Conservation (phyloP, 2,113 vertebrate species). For the Ophthalmotilapia sp. region DNA sequence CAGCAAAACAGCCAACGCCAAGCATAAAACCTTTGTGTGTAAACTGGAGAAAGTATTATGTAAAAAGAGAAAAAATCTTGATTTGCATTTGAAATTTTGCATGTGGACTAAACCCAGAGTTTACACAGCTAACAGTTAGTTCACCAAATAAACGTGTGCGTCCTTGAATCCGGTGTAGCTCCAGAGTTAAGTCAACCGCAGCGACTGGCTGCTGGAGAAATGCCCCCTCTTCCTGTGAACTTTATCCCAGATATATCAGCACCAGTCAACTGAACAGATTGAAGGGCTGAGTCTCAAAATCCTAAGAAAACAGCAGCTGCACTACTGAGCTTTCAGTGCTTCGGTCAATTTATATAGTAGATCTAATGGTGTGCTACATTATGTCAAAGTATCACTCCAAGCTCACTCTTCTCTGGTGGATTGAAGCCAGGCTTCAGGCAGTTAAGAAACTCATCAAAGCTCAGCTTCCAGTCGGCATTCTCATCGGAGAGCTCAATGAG, state of each 20-base stretch:
- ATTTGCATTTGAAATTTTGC: background rate
- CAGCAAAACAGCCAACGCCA: background rate
- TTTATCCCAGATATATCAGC: slow-evolving; percentile 26
- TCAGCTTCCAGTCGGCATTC: slow-evolving; percentile 98
- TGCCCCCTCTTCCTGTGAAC: slow-evolving; percentile 29
- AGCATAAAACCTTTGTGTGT: background rate
- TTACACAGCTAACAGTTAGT: background rate
- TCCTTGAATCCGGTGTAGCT: background rate
- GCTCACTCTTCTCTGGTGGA: slow-evolving; percentile 94
- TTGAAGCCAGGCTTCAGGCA: slow-evolving; percentile 93
- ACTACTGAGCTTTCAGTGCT: background rate
- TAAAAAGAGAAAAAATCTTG: background rate
- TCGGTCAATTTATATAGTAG: background rate
- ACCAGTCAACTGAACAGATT: background rate
- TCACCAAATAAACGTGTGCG: background rate
- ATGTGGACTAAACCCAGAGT: background rate
- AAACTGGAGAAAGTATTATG: background rate
- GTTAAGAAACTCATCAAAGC: slow-evolving; percentile 95
- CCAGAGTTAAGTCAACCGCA: background rate
- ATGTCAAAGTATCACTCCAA: background rate
- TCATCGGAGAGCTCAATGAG: slow-evolving; percentile 98
- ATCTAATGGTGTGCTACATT: background rate
- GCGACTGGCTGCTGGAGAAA: background rate
- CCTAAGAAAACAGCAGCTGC: background rate
- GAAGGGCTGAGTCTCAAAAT: background rate